phyloP scores from a whole-genome alignment of 1,140 invertebrate species.

The Microplitis mediator region DNA sequence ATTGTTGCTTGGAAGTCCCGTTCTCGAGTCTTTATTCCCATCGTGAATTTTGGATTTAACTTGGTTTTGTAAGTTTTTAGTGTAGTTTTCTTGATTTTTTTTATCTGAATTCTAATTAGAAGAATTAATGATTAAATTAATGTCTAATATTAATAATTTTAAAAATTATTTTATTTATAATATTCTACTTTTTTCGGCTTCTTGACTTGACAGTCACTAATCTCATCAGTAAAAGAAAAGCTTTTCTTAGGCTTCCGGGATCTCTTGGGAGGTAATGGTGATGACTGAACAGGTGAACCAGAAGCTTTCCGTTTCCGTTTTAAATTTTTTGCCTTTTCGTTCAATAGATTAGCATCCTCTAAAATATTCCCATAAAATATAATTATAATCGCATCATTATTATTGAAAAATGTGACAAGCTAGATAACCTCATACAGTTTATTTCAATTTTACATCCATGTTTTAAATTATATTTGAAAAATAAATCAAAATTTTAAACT shows the following conservation, averaged over 20 bases:
- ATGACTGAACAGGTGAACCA: background rate
- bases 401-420: background rate
- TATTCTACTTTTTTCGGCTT: background rate
- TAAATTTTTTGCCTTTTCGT: background rate
- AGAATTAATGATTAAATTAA: background rate
- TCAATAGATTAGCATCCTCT: background rate
- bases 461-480: background rate
- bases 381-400: background rate
- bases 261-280: background rate
- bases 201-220: background rate
- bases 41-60: background rate
- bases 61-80: background rate
- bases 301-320: background rate
- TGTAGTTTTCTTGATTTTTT: background rate
- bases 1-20: background rate
- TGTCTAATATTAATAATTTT: background rate
- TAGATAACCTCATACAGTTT: background rate
- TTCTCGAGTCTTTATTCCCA: background rate
- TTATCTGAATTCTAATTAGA: background rate
- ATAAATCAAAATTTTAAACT: background rate
- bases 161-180: background rate
- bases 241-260: slow-evolving; percentile 1
- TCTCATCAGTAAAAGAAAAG: background rate
- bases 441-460: background rate
- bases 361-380: background rate